A percentile compares a stretch with the other conserved stretches of the same genome.
Evolutionary conservation across 1,140 invertebrate genomes (phyloP).

Genomic region (Eulimnadia texana): DNA sequence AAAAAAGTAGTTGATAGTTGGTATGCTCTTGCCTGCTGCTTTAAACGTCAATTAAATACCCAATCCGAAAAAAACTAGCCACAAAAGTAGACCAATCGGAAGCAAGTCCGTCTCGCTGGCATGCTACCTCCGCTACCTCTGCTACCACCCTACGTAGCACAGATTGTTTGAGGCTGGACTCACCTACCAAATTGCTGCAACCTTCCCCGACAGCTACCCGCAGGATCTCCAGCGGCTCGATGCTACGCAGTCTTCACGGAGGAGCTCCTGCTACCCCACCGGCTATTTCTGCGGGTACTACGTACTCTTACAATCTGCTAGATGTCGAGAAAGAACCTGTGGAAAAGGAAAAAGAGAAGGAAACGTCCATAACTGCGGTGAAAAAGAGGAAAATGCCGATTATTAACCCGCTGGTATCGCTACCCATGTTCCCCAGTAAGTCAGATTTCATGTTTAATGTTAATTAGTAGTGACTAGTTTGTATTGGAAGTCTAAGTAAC

Average conservation of each 20-base stretch:
- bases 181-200: background rate
- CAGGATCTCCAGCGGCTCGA: constrained; percentile 25
- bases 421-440: constrained; percentile 72
- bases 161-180: background rate
- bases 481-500: too few relatives aligned
- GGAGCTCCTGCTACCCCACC: background rate
- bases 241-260: constrained; percentile 18
- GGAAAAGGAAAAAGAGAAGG: constrained; percentile 25
- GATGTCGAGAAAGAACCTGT: background rate
- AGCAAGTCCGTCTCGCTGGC: background rate
- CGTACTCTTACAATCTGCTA: background rate
- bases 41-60: too few relatives aligned
- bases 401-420: constrained; percentile 69
- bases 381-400: constrained; percentile 60
- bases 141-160: background rate
- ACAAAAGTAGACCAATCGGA: background rate
- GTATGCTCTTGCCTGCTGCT: too few relatives aligned
- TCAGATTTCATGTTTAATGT: background rate
- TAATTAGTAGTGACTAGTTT: too few relatives aligned
- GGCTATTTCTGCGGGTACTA: background rate
- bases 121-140: background rate
- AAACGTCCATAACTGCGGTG: constrained; percentile 30
- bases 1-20: too few relatives aligned
- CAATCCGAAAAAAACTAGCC: background rate
- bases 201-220: constrained; percentile 22